Conservation (phyloP, 1,140 invertebrate genomes). For the Pseudomyrmex cubaensis region DNA sequence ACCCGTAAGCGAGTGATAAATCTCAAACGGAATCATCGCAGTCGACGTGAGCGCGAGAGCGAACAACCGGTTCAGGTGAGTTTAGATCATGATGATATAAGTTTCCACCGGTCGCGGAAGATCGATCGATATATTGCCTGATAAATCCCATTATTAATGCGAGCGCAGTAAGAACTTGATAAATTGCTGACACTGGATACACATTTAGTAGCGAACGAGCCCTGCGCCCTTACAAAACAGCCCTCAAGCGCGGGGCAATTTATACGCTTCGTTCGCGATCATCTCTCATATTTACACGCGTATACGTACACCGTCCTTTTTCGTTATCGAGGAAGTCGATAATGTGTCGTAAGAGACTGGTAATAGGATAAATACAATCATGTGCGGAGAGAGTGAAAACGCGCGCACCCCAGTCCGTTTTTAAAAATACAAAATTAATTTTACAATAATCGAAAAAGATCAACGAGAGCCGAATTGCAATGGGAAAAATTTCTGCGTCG, state of each 20-base stretch:
- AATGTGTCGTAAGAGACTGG: conserved; percentile 11
- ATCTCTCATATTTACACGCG: conserved; percentile 48
- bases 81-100: conserved; percentile 60
- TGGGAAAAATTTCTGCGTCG: no score
- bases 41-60: neutral
- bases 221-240: conserved; percentile 62
- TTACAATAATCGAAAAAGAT: no score
- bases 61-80: conserved; percentile 62
- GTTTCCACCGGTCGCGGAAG: conserved; percentile 62
- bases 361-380: conserved; percentile 39
- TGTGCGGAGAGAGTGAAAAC: neutral
- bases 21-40: conserved; percentile 50
- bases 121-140: conserved; percentile 72
- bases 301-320: conserved; percentile 31
- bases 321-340: conserved; percentile 48
- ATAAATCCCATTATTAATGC: conserved; percentile 75
- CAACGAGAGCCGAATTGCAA: no score
- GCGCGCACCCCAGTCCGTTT: no score
- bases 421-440: no score
- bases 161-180: conserved; percentile 64
- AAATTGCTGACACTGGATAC: conserved; percentile 62
- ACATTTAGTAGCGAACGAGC: conserved; percentile 50
- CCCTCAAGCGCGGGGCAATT: conserved; percentile 43
- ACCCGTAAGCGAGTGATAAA: conserved; percentile 62
- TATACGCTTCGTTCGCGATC: conserved; percentile 45